A percentile compares a stretch with the other conserved stretches of the same genome.
Evolutionary conservation across 2,113 vertebrate genomes (phyloP).

Genomic region (Neolamprologus tretocephalus): DNA sequence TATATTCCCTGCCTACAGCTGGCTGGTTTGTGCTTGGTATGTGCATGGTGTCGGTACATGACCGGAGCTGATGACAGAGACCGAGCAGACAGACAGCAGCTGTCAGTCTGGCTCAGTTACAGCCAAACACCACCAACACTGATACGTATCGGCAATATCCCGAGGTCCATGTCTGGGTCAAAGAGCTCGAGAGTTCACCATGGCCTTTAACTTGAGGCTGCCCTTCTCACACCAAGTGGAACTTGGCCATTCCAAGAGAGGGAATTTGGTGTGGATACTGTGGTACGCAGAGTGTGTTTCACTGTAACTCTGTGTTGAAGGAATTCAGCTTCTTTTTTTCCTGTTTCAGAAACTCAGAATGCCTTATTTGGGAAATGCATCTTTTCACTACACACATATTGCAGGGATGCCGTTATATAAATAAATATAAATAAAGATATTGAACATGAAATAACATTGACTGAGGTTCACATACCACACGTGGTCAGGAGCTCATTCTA

Average conservation of each 20-base stretch:
- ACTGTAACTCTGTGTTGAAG: not conserved
- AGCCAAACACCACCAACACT: constrained; percentile 26
- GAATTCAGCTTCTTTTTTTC: not conserved
- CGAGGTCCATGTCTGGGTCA: constrained; percentile 49
- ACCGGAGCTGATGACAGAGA: constrained; percentile 24
- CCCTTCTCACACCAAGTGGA: not conserved
- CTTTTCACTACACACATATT: not conserved
- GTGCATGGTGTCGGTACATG: not conserved
- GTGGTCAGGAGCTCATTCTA: not conserved
- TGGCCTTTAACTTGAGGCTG: constrained; percentile 14
- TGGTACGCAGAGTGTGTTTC: not conserved
- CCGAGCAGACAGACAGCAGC: constrained; percentile 51
- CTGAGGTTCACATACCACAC: not conserved
- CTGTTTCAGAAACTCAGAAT: not conserved
- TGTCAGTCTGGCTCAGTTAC: constrained; percentile 53
- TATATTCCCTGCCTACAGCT: not conserved
- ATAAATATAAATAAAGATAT: not conserved
- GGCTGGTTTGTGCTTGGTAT: constrained; percentile 9
- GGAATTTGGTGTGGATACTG: not conserved
- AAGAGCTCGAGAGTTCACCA: not conserved
- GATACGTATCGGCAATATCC: constrained; percentile 20
- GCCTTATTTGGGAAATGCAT: not conserved
- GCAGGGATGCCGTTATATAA: not conserved
- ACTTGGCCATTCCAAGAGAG: not conserved
- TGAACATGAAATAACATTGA: not conserved